These are phyloP conservation scores for Leptinotarsa undecemlineata DNA, from an alignment of 1,140 invertebrate genomes.

Conservation along the genomic window DNA sequence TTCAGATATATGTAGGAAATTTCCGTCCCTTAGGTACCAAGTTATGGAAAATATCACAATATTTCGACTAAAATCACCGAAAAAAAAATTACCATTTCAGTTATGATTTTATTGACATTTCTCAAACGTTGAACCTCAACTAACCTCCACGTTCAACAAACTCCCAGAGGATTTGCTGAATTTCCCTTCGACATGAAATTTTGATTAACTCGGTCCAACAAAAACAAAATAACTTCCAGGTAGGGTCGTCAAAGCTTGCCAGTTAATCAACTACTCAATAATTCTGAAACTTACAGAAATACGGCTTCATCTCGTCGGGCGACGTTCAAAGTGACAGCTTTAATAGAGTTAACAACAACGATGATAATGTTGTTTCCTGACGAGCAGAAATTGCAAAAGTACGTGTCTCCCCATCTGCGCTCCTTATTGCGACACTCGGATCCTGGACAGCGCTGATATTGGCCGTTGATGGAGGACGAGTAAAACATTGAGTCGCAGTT, in stretches of 20 bases:
- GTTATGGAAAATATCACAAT: too few relatives aligned
- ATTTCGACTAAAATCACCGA: too few relatives aligned
- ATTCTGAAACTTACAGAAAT: not conserved
- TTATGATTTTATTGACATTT: too few relatives aligned
- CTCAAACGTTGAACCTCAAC: too few relatives aligned
- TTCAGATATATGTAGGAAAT: too few relatives aligned
- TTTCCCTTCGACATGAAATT: too few relatives aligned
- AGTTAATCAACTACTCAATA: conserved; percentile 6
- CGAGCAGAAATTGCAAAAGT: conserved; percentile 11
- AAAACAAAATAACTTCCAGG: too few relatives aligned
- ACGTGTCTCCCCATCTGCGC: not conserved
- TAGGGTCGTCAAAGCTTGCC: not conserved
- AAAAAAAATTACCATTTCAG: too few relatives aligned
- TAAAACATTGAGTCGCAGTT: conserved; percentile 27
- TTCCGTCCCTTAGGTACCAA: too few relatives aligned
- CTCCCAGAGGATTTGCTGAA: too few relatives aligned
- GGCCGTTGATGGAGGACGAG: conserved; percentile 32
- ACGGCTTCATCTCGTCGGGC: not conserved
- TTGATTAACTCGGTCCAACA: too few relatives aligned
- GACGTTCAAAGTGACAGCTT: not conserved
- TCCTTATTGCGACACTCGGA: conserved; percentile 5
- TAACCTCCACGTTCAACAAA: too few relatives aligned
- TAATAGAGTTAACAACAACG: conserved; percentile 12
- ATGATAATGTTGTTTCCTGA: conserved; percentile 15
- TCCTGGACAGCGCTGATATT: conserved; percentile 20